Percentiles rank a stretch among this genome's conserved stretches.
These are phyloP conservation scores for Tipula confusa DNA, from an alignment of 2,888 invertebrate species.

Conservation along the genomic window DNA sequence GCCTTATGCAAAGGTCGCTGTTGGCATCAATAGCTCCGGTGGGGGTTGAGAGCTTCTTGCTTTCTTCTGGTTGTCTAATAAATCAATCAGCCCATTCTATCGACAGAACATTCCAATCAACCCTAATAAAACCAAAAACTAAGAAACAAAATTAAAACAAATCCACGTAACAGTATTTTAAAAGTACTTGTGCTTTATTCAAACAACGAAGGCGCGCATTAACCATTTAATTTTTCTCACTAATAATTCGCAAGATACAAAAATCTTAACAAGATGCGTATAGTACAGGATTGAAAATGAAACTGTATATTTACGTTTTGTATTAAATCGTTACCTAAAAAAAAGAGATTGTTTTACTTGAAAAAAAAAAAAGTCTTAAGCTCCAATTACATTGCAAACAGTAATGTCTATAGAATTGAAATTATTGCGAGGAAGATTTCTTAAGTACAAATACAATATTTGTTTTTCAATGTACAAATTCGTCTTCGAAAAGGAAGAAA, in stretches of 20 bases:
- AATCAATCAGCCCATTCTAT: no score
- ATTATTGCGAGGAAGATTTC: neutral
- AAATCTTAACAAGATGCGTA: neutral
- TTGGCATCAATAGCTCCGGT: no score
- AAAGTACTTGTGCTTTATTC: no score
- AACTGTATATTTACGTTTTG: neutral
- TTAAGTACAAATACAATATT: slow-evolving; percentile 16
- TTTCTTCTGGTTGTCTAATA: no score
- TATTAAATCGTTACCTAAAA: neutral
- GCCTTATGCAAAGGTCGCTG: no score
- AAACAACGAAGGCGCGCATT: neutral
- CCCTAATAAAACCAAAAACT: no score
- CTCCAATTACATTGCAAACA: slow-evolving; percentile 1
- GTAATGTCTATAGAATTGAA: neutral
- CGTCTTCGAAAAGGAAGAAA: neutral
- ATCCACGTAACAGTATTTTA: no score
- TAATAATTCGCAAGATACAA: neutral
- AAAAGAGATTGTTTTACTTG: neutral
- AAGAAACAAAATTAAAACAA: no score
- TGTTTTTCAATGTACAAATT: neutral
- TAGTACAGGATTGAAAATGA: neutral
- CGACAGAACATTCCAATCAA: no score
- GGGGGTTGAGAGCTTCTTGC: no score
- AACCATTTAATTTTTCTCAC: neutral
- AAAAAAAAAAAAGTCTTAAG: neutral